Conservation (phyloP, 2,797 vertebrate genomes). For the Pipistrellus kuhlii region DNA sequence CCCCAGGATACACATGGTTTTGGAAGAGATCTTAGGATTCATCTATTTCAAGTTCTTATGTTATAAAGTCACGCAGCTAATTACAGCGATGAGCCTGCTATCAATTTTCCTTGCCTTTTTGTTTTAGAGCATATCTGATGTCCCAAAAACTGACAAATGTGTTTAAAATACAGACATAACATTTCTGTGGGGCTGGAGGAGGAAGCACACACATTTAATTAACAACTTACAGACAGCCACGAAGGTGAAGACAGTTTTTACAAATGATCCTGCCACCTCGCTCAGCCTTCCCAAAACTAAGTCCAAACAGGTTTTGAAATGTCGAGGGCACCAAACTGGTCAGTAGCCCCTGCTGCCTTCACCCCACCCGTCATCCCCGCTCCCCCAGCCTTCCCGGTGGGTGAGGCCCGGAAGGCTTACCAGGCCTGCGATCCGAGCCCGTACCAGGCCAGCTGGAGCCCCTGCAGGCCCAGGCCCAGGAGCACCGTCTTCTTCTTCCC, state of each 20-base stretch:
- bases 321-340: neutral
- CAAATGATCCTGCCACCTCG: neutral
- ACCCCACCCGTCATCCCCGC: neutral
- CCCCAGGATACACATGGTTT: neutral
- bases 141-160: neutral
- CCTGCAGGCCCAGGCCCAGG: conserved; percentile 95
- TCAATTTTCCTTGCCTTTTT: neutral
- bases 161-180: conserved; percentile 32
- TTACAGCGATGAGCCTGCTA: neutral
- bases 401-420: conserved; percentile 86
- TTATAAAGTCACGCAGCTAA: conserved; percentile 18
- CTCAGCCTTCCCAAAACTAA: neutral
- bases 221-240: neutral
- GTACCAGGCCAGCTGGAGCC: conserved; percentile 95
- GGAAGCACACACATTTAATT: neutral
- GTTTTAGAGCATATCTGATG: neutral
- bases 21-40: neutral
- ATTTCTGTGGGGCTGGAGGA: neutral
- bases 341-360: neutral
- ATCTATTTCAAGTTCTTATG: conserved; percentile 13
- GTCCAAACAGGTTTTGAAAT: conserved; percentile 17
- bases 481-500: conserved; percentile 98
- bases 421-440: conserved; percentile 96
- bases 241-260: conserved; percentile 28
- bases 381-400: too few relatives aligned